Conservation (phyloP, 2,797 vertebrate genomes). For the Urophycis tenuis region DNA sequence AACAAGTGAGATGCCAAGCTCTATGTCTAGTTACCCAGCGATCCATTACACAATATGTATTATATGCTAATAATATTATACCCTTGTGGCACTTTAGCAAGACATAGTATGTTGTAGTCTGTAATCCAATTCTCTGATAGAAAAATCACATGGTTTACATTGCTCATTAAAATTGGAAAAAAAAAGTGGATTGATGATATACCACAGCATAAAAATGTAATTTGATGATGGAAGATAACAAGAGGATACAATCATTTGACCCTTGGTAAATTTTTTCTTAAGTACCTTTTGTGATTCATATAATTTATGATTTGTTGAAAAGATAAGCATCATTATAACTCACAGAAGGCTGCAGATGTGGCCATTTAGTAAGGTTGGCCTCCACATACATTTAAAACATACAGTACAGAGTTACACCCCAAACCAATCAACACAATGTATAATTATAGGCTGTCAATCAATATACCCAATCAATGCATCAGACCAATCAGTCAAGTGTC, state of each 20-base stretch:
- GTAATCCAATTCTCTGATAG: background rate
- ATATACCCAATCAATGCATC: background rate
- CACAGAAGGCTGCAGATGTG: background rate
- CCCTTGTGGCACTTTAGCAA: background rate
- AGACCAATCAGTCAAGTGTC: constrained; percentile 2
- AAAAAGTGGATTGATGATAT: background rate
- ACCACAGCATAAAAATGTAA: background rate
- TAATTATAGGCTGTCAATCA: background rate
- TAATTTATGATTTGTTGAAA: background rate
- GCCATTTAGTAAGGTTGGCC: background rate
- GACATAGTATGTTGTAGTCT: background rate
- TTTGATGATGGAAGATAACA: background rate
- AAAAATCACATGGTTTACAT: background rate
- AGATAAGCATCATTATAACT: background rate
- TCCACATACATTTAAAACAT: background rate
- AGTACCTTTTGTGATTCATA: background rate
- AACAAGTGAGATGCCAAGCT: background rate
- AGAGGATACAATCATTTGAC: background rate
- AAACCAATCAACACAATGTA: background rate
- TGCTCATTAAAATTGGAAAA: background rate
- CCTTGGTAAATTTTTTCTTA: background rate
- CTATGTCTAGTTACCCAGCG: background rate
- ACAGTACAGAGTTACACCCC: background rate
- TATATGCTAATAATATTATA: background rate
- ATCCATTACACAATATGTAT: constrained; percentile 37